phyloP scores from a whole-genome alignment of 2,113 vertebrate genomes.

The Pterocles orientalis region DNA sequence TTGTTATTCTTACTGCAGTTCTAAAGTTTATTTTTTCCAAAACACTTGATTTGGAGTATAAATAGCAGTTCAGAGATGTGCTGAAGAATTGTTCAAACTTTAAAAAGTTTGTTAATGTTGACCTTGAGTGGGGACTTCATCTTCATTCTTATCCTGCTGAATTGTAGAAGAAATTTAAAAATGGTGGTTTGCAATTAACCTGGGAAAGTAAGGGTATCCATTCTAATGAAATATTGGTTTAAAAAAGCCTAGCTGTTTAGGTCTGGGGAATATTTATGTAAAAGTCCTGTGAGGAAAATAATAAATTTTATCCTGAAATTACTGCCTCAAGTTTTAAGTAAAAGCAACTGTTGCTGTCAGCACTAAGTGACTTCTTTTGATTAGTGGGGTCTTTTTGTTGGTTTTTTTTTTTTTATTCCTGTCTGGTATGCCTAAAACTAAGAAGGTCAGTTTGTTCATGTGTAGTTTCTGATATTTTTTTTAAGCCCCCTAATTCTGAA shows the following conservation, averaged over 20 bases:
- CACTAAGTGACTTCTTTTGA: not conserved
- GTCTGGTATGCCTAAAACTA: not conserved
- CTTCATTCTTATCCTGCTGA: not conserved
- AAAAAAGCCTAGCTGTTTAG: not conserved
- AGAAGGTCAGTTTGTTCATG: not conserved
- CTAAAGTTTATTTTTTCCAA: not conserved
- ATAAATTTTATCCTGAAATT: not conserved
- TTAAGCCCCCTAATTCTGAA: not conserved
- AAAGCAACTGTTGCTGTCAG: not conserved
- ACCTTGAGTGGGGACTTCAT: not conserved
- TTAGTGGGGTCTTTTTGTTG: not conserved
- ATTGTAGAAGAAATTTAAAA: not conserved
- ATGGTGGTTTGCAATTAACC: not conserved
- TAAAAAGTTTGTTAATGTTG: not conserved
- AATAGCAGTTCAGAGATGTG: not conserved
- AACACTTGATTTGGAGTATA: not conserved
- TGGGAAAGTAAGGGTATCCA: not conserved
- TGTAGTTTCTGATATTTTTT: not conserved
- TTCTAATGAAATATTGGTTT: not conserved
- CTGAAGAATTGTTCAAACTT: not conserved
- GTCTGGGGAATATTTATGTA: not conserved
- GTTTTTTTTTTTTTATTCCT: not conserved
- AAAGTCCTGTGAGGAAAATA: not conserved
- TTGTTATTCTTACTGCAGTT: not conserved
- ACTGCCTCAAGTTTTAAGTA: not conserved